These are phyloP conservation scores for Lerista edwardsae DNA, from an alignment of 2,797 vertebrate species.

Conservation along the genomic window DNA sequence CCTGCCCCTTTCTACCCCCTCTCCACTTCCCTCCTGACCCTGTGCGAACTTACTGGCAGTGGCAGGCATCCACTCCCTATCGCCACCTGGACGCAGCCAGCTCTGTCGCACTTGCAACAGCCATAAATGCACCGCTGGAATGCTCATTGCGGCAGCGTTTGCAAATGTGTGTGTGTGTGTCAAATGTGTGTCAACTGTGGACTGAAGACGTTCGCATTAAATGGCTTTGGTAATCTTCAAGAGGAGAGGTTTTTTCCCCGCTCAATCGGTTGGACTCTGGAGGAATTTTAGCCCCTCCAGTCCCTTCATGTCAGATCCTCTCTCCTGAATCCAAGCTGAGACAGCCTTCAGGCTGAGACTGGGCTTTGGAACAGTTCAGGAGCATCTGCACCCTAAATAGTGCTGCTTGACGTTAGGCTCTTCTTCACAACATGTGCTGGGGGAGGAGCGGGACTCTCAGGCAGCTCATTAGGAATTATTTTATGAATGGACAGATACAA, in stretches of 20 bases:
- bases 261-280: rapidly evolving
- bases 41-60: too few relatives aligned
- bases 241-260: neutral
- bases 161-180: rapidly evolving
- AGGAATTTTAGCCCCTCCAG: neutral
- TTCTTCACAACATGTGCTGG: neutral
- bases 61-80: too few relatives aligned
- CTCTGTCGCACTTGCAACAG: too few relatives aligned
- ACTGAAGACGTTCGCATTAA: neutral
- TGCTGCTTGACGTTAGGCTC: conserved; percentile 1
- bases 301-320: neutral
- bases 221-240: neutral
- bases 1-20: too few relatives aligned
- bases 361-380: neutral
- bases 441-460: neutral
- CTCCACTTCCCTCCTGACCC: too few relatives aligned
- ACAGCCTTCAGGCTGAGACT: neutral
- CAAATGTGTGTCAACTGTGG: neutral
- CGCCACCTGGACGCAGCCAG: too few relatives aligned
- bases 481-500: too few relatives aligned
- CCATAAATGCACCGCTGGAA: too few relatives aligned
- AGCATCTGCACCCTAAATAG: conserved; percentile 19
- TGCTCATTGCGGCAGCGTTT: too few relatives aligned
- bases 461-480: neutral
- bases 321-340: rapidly evolving